Evolutionary conservation across 2,888 invertebrate species (phyloP).

Genomic region (Chironomus tentans): DNA sequence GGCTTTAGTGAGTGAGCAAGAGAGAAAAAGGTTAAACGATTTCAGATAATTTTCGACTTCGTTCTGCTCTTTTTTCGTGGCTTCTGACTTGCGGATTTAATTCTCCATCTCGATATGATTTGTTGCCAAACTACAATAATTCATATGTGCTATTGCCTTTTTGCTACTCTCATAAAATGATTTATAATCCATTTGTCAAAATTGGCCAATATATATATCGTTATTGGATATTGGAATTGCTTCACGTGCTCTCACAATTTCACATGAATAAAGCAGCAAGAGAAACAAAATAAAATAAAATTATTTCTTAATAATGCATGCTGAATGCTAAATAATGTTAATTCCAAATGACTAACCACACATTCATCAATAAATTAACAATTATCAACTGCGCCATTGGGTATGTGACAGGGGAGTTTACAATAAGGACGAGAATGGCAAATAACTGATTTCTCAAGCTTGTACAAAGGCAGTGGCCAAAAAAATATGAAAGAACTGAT

Average conservation of each 20-base stretch:
- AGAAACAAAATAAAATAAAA: background rate
- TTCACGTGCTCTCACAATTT: background rate
- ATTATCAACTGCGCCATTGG: too few relatives aligned
- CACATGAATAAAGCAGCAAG: background rate
- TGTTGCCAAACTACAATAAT: background rate
- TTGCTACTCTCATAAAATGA: background rate
- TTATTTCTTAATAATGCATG: background rate
- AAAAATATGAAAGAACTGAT: background rate
- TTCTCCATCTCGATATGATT: background rate
- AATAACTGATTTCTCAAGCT: background rate
- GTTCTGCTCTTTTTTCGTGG: background rate
- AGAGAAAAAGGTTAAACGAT: background rate
- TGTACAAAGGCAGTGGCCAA: background rate
- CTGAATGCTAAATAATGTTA: background rate
- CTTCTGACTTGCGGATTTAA: constrained; percentile 7
- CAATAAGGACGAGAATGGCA: too few relatives aligned
- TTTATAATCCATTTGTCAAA: background rate
- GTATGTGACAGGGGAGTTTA: too few relatives aligned
- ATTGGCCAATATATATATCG: background rate
- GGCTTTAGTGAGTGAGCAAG: background rate
- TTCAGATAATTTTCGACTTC: background rate
- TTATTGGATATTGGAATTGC: background rate
- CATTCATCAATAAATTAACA: too few relatives aligned
- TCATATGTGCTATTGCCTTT: background rate
- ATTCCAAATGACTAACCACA: background rate